Conservation (phyloP, 2,113 vertebrate species). For the Amphiprion ocellaris region DNA sequence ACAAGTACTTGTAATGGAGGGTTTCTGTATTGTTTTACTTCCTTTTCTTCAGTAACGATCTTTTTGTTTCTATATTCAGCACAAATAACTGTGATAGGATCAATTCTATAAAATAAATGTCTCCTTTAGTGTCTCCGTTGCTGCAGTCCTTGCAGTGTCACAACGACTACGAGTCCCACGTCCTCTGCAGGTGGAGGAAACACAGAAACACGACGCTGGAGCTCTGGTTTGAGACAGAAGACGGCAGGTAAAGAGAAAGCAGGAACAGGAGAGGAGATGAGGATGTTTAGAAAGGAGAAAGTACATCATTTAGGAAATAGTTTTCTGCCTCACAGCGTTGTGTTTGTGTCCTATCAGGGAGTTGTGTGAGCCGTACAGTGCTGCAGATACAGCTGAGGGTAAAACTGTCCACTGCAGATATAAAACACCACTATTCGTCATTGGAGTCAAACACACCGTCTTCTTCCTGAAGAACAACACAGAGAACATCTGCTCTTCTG, state of each 20-base stretch:
- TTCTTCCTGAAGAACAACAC: slow-evolving; percentile 62
- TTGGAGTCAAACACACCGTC: not conserved
- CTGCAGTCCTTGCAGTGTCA: slow-evolving; percentile 77
- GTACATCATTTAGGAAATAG: not conserved
- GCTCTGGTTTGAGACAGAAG: slow-evolving; percentile 27
- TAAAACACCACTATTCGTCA: not conserved
- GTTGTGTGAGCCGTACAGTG: slow-evolving; percentile 35
- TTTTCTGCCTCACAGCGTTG: not conserved
- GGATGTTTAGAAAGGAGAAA: accelerated
- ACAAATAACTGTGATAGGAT: not conserved
- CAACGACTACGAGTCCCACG: slow-evolving; percentile 70
- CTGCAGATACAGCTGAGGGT: not conserved
- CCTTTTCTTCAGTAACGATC: too few relatives aligned
- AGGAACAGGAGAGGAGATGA: not conserved
- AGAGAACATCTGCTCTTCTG: slow-evolving; percentile 10
- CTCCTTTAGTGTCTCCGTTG: slow-evolving; percentile 58
- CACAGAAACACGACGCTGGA: not conserved
- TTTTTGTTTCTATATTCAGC: too few relatives aligned
- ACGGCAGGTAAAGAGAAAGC: slow-evolving; percentile 3
- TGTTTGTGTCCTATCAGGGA: slow-evolving; percentile 30
- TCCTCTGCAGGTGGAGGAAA: slow-evolving; percentile 75
- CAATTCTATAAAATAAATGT: not conserved
- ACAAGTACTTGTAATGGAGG: too few relatives aligned
- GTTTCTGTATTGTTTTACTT: too few relatives aligned
- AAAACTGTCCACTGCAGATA: slow-evolving; percentile 58